These are phyloP conservation scores for Lottia gigantea DNA, from an alignment of 2,888 invertebrate species.

Conservation along the genomic window DNA sequence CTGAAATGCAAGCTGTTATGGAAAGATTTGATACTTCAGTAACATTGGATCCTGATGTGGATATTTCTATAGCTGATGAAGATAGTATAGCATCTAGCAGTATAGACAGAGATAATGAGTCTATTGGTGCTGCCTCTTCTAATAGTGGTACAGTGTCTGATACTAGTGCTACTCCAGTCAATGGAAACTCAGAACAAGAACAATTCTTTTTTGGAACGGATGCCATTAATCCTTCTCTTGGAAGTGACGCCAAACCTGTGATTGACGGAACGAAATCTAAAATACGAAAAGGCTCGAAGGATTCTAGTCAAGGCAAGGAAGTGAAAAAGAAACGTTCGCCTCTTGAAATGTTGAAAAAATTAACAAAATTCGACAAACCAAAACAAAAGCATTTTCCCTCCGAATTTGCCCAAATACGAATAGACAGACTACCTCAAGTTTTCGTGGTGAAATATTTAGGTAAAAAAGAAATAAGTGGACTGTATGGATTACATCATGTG, in stretches of 20 bases:
- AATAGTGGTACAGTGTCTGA: conserved; percentile 18
- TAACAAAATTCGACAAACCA: conserved; percentile 47
- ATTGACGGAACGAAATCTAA: conserved; percentile 23
- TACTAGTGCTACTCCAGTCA: conserved; percentile 1
- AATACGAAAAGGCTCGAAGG: conserved; percentile 24
- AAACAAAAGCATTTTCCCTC: conserved; percentile 34
- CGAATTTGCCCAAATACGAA: conserved; percentile 51
- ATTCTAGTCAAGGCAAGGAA: conserved; percentile 23
- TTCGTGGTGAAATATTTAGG: conserved; percentile 68
- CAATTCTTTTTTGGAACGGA: background rate
- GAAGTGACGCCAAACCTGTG: conserved; percentile 15
- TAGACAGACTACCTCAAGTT: conserved; percentile 63
- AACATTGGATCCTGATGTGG: conserved; percentile 24
- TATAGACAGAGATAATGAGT: conserved; percentile 22
- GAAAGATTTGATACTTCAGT: conserved; percentile 20
- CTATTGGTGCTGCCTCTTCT: conserved; percentile 26
- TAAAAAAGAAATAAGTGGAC: conserved; percentile 51
- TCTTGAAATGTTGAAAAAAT: conserved; percentile 41
- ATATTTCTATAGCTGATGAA: conserved; percentile 19
- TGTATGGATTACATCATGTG: conserved; percentile 63
- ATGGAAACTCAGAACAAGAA: conserved; percentile 12
- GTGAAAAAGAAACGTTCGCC: conserved; percentile 36
- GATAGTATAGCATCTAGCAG: conserved; percentile 1
- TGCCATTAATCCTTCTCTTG: background rate
- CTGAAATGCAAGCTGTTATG: conserved; percentile 21